Base-by-base conservation (phyloP, 2,797 vertebrate species). In the Phoebastria nigripes region DNA sequence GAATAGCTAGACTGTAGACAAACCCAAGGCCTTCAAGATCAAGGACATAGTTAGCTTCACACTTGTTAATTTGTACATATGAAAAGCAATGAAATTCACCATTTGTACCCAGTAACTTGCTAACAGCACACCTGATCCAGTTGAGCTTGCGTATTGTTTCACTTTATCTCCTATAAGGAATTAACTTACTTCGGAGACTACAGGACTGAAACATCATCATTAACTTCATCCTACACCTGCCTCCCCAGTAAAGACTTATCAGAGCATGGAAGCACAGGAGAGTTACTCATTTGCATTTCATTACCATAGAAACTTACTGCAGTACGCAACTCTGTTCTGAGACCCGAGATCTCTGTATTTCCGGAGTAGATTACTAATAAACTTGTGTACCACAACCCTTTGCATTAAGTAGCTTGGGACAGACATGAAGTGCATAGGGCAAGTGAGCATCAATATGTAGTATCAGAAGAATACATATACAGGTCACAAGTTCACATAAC, bases 91-190 rank as follows among this genome's bases (percentile, higher is more conserved):
- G 11, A 19, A 37, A 61, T 44, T 16, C 46, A 46, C 33, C 12
- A 5, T 2, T 1, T 1, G 2, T 47, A 33, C n/a, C 21, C 69
- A 33, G 28, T 2, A 59, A 41, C 19, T 6, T 72, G 26, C 35
- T 67, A 37, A 29, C 49, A 10, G 46, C 76, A 44, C 52, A 20
- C 25, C 39, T 25, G 42, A 63, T 26, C 19, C 39, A 41, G 21
- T 2, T 10, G 4, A 55, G 20, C 31, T 10, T 28, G 10, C 29
- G 12, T 25, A 26, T 7, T 15, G 10, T 33, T 26, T 63, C 52
- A 12, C 15, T 56, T 42, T 4, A 6, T 35, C n/a, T 71, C 35
- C 46, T 44, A 1, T 2, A 29, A 67, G 24, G 9, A 59, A 52
- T 8, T 29, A 0, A 39, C 12, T 74, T 21, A 31, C 66, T 58